A percentile compares a stretch with the other conserved stretches of the same genome.
Evolutionary conservation across 2,888 invertebrate genomes (phyloP).

Genomic region (Rhabditoides inermis): DNA sequence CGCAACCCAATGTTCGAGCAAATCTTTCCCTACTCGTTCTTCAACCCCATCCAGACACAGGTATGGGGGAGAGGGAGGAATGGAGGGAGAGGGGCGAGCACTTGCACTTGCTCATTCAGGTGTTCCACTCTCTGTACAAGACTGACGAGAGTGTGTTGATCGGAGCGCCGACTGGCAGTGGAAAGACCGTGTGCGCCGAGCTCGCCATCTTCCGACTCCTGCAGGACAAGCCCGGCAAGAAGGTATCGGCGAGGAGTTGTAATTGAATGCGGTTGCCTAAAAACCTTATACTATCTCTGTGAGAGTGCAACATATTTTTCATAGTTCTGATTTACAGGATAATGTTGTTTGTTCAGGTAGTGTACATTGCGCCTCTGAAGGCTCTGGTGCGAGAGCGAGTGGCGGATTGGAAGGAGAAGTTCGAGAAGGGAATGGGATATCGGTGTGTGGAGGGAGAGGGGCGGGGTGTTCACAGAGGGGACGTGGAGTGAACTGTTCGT

Average conservation of each 20-base stretch:
- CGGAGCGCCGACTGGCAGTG: slow-evolving; percentile 91
- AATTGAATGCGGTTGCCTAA: background rate
- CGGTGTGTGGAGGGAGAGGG: slow-evolving; percentile 45
- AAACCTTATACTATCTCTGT: background rate
- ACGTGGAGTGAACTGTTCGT: slow-evolving; percentile 6
- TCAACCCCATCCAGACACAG: slow-evolving; percentile 74
- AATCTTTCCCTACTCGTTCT: slow-evolving; percentile 82
- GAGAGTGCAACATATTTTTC: background rate
- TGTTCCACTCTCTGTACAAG: slow-evolving; percentile 90
- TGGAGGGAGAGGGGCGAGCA: background rate
- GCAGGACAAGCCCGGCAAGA: slow-evolving; percentile 37
- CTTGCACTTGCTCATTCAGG: slow-evolving; percentile 63
- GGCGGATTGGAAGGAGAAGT: slow-evolving; percentile 80
- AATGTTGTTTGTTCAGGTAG: slow-evolving; percentile 58
- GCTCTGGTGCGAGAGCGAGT: slow-evolving; percentile 92
- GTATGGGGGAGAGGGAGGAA: slow-evolving; percentile 5
- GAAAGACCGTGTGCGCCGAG: slow-evolving; percentile 96
- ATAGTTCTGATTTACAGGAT: background rate
- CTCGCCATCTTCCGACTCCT: slow-evolving; percentile 73
- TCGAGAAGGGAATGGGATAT: slow-evolving; percentile 68
- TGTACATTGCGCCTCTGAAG: slow-evolving; percentile 96
- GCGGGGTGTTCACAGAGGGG: background rate
- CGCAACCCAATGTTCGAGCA: slow-evolving; percentile 70
- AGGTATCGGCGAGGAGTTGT: slow-evolving; percentile 20
- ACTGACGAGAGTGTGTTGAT: slow-evolving; percentile 83